These are phyloP conservation scores for Cyanistes caeruleus DNA, from an alignment of 2,113 vertebrate genomes.

Conservation along the genomic window DNA sequence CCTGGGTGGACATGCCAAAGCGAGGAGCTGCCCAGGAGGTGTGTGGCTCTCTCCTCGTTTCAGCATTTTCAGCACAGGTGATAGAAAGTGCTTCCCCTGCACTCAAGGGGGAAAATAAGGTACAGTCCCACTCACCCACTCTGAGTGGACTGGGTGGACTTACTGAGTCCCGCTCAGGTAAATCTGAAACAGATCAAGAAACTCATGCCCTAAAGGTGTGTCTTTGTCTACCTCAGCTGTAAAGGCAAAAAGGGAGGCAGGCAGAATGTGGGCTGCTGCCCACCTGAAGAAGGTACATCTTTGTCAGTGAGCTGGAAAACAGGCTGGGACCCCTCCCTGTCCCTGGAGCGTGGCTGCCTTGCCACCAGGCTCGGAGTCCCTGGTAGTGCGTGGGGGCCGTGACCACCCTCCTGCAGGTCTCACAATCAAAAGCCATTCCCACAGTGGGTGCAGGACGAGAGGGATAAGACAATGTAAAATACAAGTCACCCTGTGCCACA, in stretches of 20 bases:
- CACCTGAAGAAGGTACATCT: not conserved
- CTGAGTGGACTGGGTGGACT: too few species aligned
- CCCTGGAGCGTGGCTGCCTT: fast-evolving
- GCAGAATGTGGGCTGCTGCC: not conserved
- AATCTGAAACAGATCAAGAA: not conserved
- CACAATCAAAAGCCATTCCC: not conserved
- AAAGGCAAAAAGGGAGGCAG: not conserved
- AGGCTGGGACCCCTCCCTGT: not conserved
- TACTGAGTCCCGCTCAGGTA: not conserved
- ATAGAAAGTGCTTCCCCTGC: not conserved
- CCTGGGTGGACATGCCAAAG: not conserved
- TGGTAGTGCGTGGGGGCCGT: not conserved
- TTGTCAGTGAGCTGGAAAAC: not conserved
- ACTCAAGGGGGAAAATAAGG: not conserved
- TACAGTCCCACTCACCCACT: not conserved
- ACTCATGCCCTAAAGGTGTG: not conserved
- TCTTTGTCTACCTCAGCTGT: not conserved
- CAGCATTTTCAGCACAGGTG: not conserved
- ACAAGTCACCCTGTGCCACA: fast-evolving
- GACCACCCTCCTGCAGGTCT: not conserved
- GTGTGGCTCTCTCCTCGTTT: not conserved
- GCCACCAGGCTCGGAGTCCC: not conserved
- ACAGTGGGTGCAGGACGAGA: not conserved
- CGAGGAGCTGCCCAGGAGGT: not conserved
- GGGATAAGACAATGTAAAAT: not conserved